A percentile compares a stretch with the other conserved stretches of the same genome.
These are phyloP conservation scores for Barypeithes pellucidus DNA, from an alignment of 2,888 invertebrate genomes.

Conservation along the genomic window DNA sequence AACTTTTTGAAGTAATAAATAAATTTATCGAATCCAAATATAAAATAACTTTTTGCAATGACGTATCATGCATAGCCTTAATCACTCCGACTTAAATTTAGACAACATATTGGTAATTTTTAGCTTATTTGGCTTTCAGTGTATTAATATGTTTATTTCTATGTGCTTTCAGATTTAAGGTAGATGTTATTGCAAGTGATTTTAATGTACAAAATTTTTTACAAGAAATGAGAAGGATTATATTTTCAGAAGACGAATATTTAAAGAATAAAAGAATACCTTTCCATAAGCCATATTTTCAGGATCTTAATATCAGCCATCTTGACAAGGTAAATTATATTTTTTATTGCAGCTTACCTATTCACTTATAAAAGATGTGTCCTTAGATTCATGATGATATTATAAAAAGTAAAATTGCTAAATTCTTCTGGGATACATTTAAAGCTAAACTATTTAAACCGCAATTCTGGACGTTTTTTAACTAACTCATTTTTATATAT, in stretches of 20 bases:
- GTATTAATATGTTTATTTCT: background rate
- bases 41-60: too few relatives aligned
- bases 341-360: too few relatives aligned
- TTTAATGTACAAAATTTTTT: constrained; percentile 68
- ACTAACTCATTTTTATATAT: constrained; percentile 14
- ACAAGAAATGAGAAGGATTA: constrained; percentile 66
- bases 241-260: constrained; percentile 62
- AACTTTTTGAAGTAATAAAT: too few relatives aligned
- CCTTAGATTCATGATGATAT: too few relatives aligned
- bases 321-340: constrained; percentile 72
- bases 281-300: constrained; percentile 71
- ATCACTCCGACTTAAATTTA: background rate
- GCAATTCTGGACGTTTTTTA: background rate
- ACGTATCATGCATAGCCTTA: too few relatives aligned
- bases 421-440: too few relatives aligned
- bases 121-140: background rate
- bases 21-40: too few relatives aligned
- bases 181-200: constrained; percentile 69
- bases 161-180: constrained; percentile 65
- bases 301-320: constrained; percentile 72
- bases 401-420: too few relatives aligned
- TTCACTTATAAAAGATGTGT: too few relatives aligned
- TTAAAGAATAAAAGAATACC: constrained; percentile 59
- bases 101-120: background rate
- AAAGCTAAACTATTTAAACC: too few relatives aligned